A percentile compares a stretch with the other conserved stretches of the same genome.
Conservation (phyloP, 2,113 vertebrate genomes). For the Lophius piscatorius region DNA sequence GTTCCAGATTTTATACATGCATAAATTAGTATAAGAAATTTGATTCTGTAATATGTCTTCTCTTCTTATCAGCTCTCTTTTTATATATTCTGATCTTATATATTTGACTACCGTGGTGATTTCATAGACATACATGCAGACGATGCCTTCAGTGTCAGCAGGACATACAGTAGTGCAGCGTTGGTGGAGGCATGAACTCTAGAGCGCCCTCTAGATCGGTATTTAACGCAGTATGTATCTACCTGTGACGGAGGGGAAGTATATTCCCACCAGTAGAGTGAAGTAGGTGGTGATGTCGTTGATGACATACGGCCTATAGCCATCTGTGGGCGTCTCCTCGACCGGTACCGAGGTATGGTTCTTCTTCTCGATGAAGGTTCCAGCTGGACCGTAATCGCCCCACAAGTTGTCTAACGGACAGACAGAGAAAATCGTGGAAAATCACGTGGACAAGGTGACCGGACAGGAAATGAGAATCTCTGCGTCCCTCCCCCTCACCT, state of each 20-base stretch:
- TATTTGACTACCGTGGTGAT: too few relatives aligned
- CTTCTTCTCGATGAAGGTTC: conserved; percentile 82
- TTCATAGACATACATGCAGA: too few relatives aligned
- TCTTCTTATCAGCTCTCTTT: too few relatives aligned
- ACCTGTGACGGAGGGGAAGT: conserved; percentile 97
- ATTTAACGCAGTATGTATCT: background rate
- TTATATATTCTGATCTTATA: too few relatives aligned
- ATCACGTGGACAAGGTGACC: too few relatives aligned
- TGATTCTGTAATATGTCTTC: too few relatives aligned
- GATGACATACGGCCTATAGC: conserved; percentile 78
- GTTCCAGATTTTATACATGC: too few relatives aligned
- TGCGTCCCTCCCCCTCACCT: conserved; percentile 67
- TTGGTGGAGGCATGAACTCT: too few relatives aligned
- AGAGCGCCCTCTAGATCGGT: too few relatives aligned
- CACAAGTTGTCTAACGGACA: conserved; percentile 88
- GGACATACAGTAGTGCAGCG: too few relatives aligned
- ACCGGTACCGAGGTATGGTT: conserved; percentile 52
- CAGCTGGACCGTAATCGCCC: conserved; percentile 83
- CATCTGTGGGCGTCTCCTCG: conserved; percentile 40
- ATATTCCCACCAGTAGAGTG: conserved; percentile 95
- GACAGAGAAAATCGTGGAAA: background rate
- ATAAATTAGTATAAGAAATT: too few relatives aligned
- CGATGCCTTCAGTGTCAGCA: too few relatives aligned
- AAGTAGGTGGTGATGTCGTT: conserved; percentile 91
- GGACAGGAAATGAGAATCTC: conserved; percentile 6